Evolutionary conservation across 2,797 vertebrate genomes (phyloP).

Genomic region (Darevskia nairensis): DNA sequence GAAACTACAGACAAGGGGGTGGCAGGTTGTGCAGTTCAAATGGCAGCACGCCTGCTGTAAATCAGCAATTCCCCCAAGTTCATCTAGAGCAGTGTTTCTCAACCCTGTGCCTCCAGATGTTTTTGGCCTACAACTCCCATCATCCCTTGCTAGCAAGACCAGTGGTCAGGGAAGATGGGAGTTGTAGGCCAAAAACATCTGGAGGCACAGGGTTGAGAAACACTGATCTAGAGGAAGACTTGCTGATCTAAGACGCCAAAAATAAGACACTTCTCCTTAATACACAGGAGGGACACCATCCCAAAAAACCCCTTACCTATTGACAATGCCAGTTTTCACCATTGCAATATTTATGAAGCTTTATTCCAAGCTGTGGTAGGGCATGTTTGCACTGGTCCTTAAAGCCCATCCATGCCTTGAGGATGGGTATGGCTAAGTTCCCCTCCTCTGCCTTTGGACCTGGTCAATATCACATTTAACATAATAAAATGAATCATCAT

Average conservation of each 20-base stretch:
- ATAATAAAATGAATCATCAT: background rate
- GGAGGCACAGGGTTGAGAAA: too few relatives aligned
- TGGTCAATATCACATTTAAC: background rate
- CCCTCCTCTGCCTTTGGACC: background rate
- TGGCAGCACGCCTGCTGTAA: conserved; percentile 48
- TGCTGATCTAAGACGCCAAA: conserved; percentile 59
- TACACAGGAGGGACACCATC: conserved; percentile 22
- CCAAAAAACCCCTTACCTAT: conserved; percentile 33
- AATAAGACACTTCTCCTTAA: conserved; percentile 51
- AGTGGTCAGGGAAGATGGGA: too few relatives aligned
- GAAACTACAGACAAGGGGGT: conserved; percentile 35
- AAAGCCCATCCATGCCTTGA: too few relatives aligned
- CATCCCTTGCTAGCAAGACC: too few relatives aligned
- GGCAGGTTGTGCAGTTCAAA: conserved; percentile 34
- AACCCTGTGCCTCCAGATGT: too few relatives aligned
- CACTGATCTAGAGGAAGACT: too few relatives aligned
- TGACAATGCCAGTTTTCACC: conserved; percentile 28
- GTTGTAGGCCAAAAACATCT: too few relatives aligned
- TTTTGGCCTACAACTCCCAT: too few relatives aligned
- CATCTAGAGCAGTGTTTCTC: too few relatives aligned
- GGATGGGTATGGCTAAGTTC: background rate
- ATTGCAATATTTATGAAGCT: background rate
- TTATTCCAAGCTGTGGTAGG: conserved; percentile 1
- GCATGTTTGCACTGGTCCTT: background rate
- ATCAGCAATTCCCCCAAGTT: conserved; percentile 48